A percentile compares a stretch with the other conserved stretches of the same genome.
Evolutionary conservation across 2,113 vertebrate genomes (phyloP).

Genomic region (Limnothrissa miodon): DNA sequence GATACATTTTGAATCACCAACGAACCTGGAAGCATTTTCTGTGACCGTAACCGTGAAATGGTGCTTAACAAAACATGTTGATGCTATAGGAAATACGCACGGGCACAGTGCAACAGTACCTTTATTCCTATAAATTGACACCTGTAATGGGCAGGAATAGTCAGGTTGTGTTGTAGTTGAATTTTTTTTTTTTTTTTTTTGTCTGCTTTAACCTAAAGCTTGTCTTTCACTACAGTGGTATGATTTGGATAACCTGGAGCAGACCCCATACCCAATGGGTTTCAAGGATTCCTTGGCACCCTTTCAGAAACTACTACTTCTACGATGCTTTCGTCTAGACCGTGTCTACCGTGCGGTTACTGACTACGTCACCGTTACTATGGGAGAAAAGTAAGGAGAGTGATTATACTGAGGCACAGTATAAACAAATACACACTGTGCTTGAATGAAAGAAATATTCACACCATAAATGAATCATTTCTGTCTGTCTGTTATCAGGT

Average conservation of each 20-base stretch:
- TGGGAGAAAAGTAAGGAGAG: constrained; percentile 85
- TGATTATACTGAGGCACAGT: neutral
- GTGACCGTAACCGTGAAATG: too few species aligned
- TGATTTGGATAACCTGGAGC: constrained; percentile 82
- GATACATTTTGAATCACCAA: too few species aligned
- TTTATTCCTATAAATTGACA: too few species aligned
- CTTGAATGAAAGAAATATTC: neutral
- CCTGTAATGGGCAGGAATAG: too few species aligned
- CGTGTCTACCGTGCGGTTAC: constrained; percentile 88
- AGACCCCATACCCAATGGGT: constrained; percentile 75
- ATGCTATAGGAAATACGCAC: too few species aligned
- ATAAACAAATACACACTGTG: neutral
- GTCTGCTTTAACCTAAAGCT: neutral
- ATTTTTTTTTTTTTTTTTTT: too few species aligned
- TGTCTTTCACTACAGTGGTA: constrained; percentile 79
- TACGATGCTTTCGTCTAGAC: constrained; percentile 93
- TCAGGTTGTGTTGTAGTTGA: too few species aligned
- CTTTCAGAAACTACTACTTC: constrained; percentile 88
- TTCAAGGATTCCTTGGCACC: constrained; percentile 71
- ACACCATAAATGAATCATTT: neutral
- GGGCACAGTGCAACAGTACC: too few species aligned
- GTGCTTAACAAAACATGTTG: too few species aligned
- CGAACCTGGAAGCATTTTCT: too few species aligned
- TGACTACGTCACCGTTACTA: constrained; percentile 80
- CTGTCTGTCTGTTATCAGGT: constrained; percentile 69